Evolutionary conservation across 2,113 vertebrate species (phyloP), one percentile per base, ranked within the genome.

Genomic region (Carettochelys insculpta): DNA sequence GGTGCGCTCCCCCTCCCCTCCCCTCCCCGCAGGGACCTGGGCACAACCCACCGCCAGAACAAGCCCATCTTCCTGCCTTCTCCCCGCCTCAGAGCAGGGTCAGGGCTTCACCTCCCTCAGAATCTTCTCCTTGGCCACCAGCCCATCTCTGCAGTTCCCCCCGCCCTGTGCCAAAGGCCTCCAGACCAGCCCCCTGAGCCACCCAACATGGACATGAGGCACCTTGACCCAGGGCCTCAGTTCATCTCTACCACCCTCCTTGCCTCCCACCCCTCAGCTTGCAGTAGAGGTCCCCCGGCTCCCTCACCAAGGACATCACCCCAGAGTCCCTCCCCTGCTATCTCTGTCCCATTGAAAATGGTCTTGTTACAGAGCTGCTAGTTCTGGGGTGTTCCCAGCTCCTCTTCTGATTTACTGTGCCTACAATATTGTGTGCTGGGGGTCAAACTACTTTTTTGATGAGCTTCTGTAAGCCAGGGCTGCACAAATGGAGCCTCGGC

Each of bases 381-480:
- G 5, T 1, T 17, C 29, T 53, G 4, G 14, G 20, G 47, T 51
- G 8, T 24, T 2, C 3, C 0, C 0, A 68, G 8, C 19, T 13
- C 25, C 47, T 31, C n/a, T 17, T 9, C 10, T 2, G 38, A 2
- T 2, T 25, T 2, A 27, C 48, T n/a, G n/a, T n/a, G n/a, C n/a
- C n/a, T 0, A 4, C 0, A 27, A 53, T 3, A 43, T 11, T n/a
- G 27, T 5, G 53, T 24, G 25, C 50, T 7, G 1, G 31, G 8
- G 31, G 45, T 68, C 38, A 0, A 7, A 0, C 29, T 54, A 0
- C 2, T 24, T 8, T 68, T 14, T 41, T 3, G 1, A 1, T 1
- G 8, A 0, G n/a, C 1, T 1, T 43, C 41, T 1, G 14, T 6
- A 2, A 48, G 82, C 25, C 54, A 1, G 7, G 0, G 47, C 4